These are phyloP conservation scores for Beris chalybata DNA, from an alignment of 2,888 invertebrate species.

Conservation along the genomic window DNA sequence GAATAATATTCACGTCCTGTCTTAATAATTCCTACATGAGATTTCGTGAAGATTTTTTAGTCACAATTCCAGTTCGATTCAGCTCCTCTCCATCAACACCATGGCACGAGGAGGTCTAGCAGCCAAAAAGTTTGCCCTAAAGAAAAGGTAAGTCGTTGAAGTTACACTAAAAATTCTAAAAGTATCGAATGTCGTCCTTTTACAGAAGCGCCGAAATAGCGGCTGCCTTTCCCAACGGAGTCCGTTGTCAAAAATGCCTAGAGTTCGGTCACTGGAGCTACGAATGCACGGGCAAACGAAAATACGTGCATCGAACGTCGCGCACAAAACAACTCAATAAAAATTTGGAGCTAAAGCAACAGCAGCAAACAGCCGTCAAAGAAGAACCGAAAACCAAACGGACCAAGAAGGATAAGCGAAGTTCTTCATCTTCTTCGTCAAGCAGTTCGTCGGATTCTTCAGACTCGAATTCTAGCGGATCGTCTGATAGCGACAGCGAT, in stretches of 20 bases:
- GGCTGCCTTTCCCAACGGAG: constrained; percentile 71
- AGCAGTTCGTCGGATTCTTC: constrained; percentile 44
- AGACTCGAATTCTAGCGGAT: constrained; percentile 43
- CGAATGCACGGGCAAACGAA: constrained; percentile 88
- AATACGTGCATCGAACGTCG: constrained; percentile 81
- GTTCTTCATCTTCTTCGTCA: constrained; percentile 41
- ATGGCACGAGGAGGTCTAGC: constrained; percentile 54
- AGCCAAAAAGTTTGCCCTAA: constrained; percentile 52
- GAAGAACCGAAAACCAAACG: constrained; percentile 36
- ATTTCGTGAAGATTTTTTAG: no score
- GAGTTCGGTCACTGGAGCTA: constrained; percentile 95
- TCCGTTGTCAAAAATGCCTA: constrained; percentile 89
- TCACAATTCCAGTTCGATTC: no score
- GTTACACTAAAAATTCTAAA: no score
- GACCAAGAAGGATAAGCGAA: constrained; percentile 41
- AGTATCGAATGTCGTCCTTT: constrained; percentile 28
- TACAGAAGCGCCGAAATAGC: constrained; percentile 63
- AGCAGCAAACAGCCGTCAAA: constrained; percentile 24
- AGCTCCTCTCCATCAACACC: neutral
- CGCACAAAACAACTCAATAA: constrained; percentile 79
- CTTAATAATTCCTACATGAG: no score
- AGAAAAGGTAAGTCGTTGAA: constrained; percentile 47
- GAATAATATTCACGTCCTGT: no score
- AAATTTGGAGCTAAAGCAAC: constrained; percentile 54
- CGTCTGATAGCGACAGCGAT: constrained; percentile 47